Base-by-base conservation (phyloP, 2,797 vertebrate genomes). In the Momotus momota region DNA sequence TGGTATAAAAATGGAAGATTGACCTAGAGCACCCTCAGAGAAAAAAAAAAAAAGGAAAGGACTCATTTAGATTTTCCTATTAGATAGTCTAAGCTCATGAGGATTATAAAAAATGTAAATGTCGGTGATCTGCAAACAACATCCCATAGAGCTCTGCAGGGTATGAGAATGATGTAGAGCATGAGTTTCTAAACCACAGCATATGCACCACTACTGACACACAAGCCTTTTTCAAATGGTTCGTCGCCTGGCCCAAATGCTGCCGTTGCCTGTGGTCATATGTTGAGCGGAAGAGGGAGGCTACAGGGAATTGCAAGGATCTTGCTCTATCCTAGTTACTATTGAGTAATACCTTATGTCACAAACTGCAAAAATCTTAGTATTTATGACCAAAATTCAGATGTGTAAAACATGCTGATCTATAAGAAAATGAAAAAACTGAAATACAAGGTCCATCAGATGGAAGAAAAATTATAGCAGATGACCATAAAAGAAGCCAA, bases 251-350 rank as follows among this genome's bases (percentile, higher is more conserved):
- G n/a, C 48, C 43, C 27, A 86, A 65, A 35, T 21, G 14, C 16
- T 70, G 41, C 21, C 14, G 3, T 8, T 62, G 81, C 38, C 54
- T 55, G 27, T 9, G 45, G 40, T 41, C 57, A 35, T 3, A n/a
- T 1, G 3, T 12, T 14, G 29, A 70, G 2, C 7, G 5, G 14
- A 2, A 27, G 5, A 15, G 1, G 1, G 4, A 5, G 21, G 2
- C 8, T 31, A 18, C 6, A 57, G 8, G 14, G 25, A 77, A 10
- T 8, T 62, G 33, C 45, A 38, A 71, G 31, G 40, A 8, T 60
- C 26, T 90, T 55, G 2, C 20, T 58, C 51, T 86, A 8, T 46
- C 67, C 31, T n/a, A 82, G 9, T 33, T 49, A 21, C 4, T 55
- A 8, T 14, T 49, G 40, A 9, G 10, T 6, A 80, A 45, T 60